Base-by-base conservation (phyloP, 2,888 invertebrate species). In the Siphlonurus alternatus region DNA sequence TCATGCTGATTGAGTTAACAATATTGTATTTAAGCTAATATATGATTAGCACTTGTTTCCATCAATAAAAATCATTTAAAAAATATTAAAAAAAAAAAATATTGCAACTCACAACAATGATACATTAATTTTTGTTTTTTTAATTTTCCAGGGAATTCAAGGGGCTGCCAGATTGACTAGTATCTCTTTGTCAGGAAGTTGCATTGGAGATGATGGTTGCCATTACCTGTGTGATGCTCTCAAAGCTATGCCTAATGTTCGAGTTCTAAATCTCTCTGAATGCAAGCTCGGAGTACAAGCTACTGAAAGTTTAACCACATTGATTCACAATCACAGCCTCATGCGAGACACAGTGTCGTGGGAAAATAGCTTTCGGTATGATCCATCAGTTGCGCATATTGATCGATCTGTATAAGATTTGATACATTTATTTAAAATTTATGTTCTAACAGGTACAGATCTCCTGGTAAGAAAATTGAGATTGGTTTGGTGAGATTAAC, bases 161-260 rank as follows among this genome's bases (percentile, higher is more conserved):
- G 75, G 77, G 22, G 88, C 85, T 69, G 81, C 78, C 68, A 83
- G 81, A 20, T 74, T 90, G 0, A 84, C 83, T 71, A 83, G 83
- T 67, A 71, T 90, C 59, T 86, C 84, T 62, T 78, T 90, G 65
- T 81, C 83, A 61, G 80, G 85, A 18, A 87, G 87, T 67, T 76
- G 80, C 67, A 81, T 90, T 66, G 84, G 85, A 0, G 89, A 90
- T 72, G 79, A 79, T 22, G 88, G 88, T 2, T 89, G 89, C 71
- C 79, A 85, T 66, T 76, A 84, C 2, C 74, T 90, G 15, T 89
- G 88, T 72, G 80, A 80, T 65, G 83, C 84, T 0, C 79, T 89
- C 61, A 81, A 84, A 59, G 80, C 83, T 69, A 77, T 84, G 53
- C 84, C 84, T 1, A 85, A 85, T 70, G 79, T 90, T 7, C 80